Base-by-base conservation (phyloP, 2,797 vertebrate genomes). In the Cetoscarus ocellatus region DNA sequence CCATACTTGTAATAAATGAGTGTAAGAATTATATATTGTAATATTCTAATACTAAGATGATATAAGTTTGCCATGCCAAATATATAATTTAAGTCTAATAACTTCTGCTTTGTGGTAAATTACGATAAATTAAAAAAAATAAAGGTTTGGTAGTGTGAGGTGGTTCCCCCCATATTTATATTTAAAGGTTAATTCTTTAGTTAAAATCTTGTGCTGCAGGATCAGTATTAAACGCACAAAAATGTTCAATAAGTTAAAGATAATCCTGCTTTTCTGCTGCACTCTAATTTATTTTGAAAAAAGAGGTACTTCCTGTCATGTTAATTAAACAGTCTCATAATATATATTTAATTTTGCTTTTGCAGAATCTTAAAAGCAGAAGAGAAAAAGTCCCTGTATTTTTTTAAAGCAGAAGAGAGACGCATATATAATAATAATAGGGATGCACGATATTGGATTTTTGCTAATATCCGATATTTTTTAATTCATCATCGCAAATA, bases 331-430 rank as follows among this genome's bases (percentile, higher is more conserved):
- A 60, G 53, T 52, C 6, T n/a, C n/a, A 50, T 54, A 18, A 66
- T 48, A 66, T 53, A 44, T 60, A 48, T 71, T 79, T 45, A 48
- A 27, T 35, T 18, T 61, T 55, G 19, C 48, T 78, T 67, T 48
- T n/a, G 7, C 10, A 77, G 27, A 55, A 39, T 44, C 19, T 48
- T 12, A 14, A 7, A 42, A 42, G 52, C 17, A 48, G 11, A 69
- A 75, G 52, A 18, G 18, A 39, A 53, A 36, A 38, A 17, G 15
- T n/a, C 14, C 65, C n/a, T 39, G 27, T 27, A 27, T 65, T 61
- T 51, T 53, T 19, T 56, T 62, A 14, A 34, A 59, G 61, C 17
- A 53, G 53, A 59, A 54, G 7, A 17, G 65, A 50, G 9, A 50
- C 73, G 42, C 61, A 34, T 43, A 40, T 67, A 57, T 27, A 27